Percentiles rank a stretch among this genome's conserved stretches.
These are phyloP conservation scores for Campoplex capitator DNA, from an alignment of 2,888 invertebrate genomes.

Conservation along the genomic window DNA sequence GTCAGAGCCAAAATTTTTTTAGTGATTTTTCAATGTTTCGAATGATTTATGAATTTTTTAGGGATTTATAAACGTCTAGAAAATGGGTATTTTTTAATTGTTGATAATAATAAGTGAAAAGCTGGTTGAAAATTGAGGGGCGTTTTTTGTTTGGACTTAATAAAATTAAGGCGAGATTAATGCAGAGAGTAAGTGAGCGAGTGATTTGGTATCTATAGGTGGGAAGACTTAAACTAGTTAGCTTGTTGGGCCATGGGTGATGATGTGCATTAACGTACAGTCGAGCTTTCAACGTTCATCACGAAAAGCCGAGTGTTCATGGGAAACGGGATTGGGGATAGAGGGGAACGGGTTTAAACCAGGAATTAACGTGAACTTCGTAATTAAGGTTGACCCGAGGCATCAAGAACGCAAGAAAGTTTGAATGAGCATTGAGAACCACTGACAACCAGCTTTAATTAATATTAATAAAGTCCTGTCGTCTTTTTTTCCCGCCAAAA, in stretches of 20 bases:
- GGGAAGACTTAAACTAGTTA: constrained; percentile 12
- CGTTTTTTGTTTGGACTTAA: neutral
- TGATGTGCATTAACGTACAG: constrained; percentile 8
- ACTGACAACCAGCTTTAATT: neutral
- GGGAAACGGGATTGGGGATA: neutral
- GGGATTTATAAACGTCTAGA: neutral
- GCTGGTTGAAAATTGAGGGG: neutral
- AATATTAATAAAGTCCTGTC: neutral
- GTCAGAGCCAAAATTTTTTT: neutral
- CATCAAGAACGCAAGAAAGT: constrained; percentile 16
- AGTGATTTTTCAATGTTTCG: neutral
- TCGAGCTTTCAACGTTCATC: constrained; percentile 9
- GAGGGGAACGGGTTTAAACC: neutral
- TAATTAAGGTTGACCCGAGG: constrained; percentile 40
- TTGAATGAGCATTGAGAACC: neutral
- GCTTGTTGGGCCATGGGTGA: constrained; percentile 17
- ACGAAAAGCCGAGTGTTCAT: constrained; percentile 28
- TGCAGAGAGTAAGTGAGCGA: constrained; percentile 8
- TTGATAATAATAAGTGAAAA: neutral
- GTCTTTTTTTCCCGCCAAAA: neutral
- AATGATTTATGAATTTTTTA: neutral
- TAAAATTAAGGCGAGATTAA: neutral
- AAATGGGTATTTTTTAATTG: neutral
- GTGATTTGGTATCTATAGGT: constrained; percentile 7
- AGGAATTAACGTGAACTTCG: constrained; percentile 42